Evolutionary conservation across 2,113 vertebrate species (phyloP), one percentile per base, ranked within the genome.

Genomic region (Lamprologus callipterus): DNA sequence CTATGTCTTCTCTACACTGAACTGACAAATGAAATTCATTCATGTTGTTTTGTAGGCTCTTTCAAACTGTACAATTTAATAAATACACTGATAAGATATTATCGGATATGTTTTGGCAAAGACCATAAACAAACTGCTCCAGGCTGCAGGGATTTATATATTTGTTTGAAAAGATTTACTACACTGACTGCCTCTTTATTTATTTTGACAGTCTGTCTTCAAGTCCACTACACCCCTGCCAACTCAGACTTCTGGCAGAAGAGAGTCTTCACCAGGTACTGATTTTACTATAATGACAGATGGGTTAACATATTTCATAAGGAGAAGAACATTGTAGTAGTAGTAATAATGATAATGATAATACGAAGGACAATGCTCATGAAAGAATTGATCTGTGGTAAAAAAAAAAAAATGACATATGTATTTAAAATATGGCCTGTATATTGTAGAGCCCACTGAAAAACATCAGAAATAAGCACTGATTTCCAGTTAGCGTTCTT

Each of bases 181-280:
- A 21, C 7, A 51, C 12, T 89, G 54, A 75, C 63, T 82, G 9
- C 5, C 23, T 79, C 4, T 86, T 23, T 89, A 40, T 80, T 37
- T 70, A 35, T 58, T 86, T 49, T 87, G 4, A 23, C 47, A 75
- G 21, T 85, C 65, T 96, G 91, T 93, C 42, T 91, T 90, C 60
- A 55, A 98, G 97, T 94, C 89, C 73, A 75, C 88, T 82, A 92
- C 94, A 31, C 3, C 80, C 16, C 82, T 75, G 81, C 28, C 68
- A 65, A 91, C 89, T 87, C 95, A 89, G 78, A 82, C 73, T 2
- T 82, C 68, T 84, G 88, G 83, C 37, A 87, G 81, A 65, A 96
- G 96, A 80, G 92, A 93, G 1, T 95, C 89, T 19, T 95, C 95
- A 45, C 94, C 97, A 97, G 98, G 97, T 98, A 97, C 26, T 55